These are phyloP conservation scores for Steatocranus sp. DNA, from an alignment of 2,797 vertebrate genomes.

Conservation along the genomic window DNA sequence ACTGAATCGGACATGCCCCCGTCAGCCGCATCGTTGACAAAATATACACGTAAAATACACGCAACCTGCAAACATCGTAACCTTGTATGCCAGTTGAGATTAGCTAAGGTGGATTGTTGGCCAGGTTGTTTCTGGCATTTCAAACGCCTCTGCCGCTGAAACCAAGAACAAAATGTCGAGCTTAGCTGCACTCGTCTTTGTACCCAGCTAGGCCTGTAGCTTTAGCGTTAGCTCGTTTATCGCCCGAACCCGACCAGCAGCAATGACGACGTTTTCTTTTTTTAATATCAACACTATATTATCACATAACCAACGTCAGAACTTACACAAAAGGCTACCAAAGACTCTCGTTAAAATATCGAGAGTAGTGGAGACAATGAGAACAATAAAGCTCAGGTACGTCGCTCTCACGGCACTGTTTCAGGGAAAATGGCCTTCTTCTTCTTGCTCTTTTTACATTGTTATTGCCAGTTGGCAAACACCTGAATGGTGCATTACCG, in stretches of 20 bases:
- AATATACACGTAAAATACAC: not conserved
- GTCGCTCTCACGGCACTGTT: not conserved
- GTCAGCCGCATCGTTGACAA: not conserved
- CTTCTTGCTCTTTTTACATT: not conserved
- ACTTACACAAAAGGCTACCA: slow-evolving; percentile 57
- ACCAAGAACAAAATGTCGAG: not conserved
- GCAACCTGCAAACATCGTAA: not conserved
- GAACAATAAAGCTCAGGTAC: not conserved
- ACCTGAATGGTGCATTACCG: not conserved
- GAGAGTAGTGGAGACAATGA: not conserved
- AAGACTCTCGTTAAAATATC: not conserved
- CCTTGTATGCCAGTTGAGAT: accelerated
- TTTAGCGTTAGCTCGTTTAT: not conserved
- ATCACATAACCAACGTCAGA: not conserved
- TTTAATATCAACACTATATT: not conserved
- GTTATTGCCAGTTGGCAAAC: not conserved
- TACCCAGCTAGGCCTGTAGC: slow-evolving; percentile 3
- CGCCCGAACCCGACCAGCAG: accelerated
- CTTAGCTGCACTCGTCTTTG: not conserved
- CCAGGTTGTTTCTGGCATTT: accelerated
- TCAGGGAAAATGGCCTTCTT: not conserved
- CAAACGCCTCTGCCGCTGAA: not conserved
- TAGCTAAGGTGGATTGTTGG: accelerated
- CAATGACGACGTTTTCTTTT: accelerated
- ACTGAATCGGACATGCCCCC: not conserved